Evolutionary conservation across 2,888 invertebrate species (phyloP).

Genomic region (Dione vanillae): DNA sequence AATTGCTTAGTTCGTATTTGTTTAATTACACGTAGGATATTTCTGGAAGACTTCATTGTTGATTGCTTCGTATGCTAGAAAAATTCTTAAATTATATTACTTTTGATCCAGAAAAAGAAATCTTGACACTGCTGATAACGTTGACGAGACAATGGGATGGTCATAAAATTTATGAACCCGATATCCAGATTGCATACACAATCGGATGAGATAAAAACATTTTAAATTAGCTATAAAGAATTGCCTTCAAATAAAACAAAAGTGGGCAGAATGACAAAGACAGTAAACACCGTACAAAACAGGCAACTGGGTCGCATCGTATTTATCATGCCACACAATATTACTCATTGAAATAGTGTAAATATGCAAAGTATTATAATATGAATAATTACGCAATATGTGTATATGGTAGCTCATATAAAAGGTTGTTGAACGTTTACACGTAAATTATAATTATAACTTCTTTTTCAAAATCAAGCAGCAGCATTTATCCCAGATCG

Average conservation of each 20-base stretch:
- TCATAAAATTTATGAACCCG: slow-evolving; percentile 70
- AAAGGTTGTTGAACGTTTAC: not conserved
- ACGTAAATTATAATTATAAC: not conserved
- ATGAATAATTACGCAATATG: slow-evolving; percentile 48
- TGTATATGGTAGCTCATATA: slow-evolving; percentile 32
- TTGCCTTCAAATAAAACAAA: slow-evolving; percentile 70
- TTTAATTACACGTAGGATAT: slow-evolving; percentile 54
- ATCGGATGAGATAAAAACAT: slow-evolving; percentile 76
- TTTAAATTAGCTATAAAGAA: slow-evolving; percentile 76
- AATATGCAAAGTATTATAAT: slow-evolving; percentile 48
- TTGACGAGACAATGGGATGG: slow-evolving; percentile 67
- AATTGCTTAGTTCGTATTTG: slow-evolving; percentile 57
- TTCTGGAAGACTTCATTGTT: slow-evolving; percentile 56
- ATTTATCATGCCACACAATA: slow-evolving; percentile 66
- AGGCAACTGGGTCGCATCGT: slow-evolving; percentile 69
- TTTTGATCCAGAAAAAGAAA: slow-evolving; percentile 24
- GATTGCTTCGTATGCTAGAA: slow-evolving; percentile 49
- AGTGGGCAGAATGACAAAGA: slow-evolving; percentile 71
- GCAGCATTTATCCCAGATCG: not conserved
- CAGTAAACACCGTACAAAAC: slow-evolving; percentile 61
- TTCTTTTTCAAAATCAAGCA: not conserved
- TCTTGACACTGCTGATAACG: slow-evolving; percentile 2
- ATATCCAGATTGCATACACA: slow-evolving; percentile 78
- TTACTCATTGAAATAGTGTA: slow-evolving; percentile 62
- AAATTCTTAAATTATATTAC: slow-evolving; percentile 13